A percentile compares a stretch with the other conserved stretches of the same genome.
phyloP scores from a whole-genome alignment of 1,140 invertebrate genomes.

The Brachionus asplanchnoidis region DNA sequence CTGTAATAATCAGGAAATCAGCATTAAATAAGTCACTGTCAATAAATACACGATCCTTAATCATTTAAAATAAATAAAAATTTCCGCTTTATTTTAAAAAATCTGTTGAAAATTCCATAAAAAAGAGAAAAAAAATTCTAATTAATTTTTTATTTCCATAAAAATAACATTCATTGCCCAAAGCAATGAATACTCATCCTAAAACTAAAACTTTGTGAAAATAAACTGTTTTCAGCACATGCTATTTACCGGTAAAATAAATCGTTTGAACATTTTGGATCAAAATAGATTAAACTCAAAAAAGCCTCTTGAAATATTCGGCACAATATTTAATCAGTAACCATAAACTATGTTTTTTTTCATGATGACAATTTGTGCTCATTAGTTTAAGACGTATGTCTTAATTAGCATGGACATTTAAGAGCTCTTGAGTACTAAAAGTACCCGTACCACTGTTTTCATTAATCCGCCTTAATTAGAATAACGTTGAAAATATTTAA shows the following conservation, averaged over 20 bases:
- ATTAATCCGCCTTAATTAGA: no score
- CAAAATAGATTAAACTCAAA: slow-evolving; percentile 11
- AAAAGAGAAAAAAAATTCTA: neutral
- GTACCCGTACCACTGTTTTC: no score
- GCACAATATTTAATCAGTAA: no score
- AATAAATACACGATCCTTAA: no score
- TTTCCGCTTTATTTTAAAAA: neutral
- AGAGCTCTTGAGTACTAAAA: neutral
- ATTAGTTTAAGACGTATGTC: neutral
- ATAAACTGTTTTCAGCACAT: slow-evolving; percentile 1
- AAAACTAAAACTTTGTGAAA: neutral
- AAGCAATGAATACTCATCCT: neutral
- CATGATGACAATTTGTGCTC: neutral
- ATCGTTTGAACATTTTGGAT: neutral
- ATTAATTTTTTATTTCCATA: neutral
- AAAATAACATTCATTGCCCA: neutral
- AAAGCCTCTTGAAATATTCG: no score
- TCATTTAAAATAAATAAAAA: neutral
- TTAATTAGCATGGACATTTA: neutral
- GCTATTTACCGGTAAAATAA: neutral
- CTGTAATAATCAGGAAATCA: neutral
- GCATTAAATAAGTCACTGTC: neutral
- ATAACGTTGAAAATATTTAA: no score
- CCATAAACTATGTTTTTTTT: neutral
- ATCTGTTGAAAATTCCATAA: no score